phyloP scores from a whole-genome alignment of 2,888 invertebrate genomes.

The Drosophila yooni region DNA sequence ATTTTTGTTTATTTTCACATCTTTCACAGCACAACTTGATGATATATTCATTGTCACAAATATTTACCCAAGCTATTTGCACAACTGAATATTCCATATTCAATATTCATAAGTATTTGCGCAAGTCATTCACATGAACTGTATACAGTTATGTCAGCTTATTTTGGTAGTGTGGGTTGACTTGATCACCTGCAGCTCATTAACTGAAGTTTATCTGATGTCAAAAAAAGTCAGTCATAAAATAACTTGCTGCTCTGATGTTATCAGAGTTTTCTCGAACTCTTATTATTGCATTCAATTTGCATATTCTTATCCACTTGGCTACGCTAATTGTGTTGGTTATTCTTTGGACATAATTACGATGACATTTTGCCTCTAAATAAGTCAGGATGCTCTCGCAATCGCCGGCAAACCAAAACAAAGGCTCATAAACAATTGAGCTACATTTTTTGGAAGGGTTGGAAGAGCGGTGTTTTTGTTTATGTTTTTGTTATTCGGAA shows the following conservation, averaged over 20 bases:
- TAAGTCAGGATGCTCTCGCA: conserved; percentile 43
- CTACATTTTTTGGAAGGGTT: conserved; percentile 25
- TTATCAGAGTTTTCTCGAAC: conserved; percentile 23
- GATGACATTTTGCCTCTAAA: conserved; percentile 64
- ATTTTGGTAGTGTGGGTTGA: neutral
- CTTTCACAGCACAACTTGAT: neutral
- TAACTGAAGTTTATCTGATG: conserved; percentile 18
- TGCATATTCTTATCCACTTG: conserved; percentile 42
- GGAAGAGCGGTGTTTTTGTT: conserved; percentile 4
- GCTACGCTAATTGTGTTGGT: conserved; percentile 32
- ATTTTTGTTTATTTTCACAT: neutral
- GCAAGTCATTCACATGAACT: conserved; percentile 15
- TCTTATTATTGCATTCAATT: conserved; percentile 56
- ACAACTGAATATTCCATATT: neutral
- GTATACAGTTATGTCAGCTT: conserved; percentile 14
- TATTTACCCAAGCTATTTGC: conserved; percentile 2
- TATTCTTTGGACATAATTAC: conserved; percentile 59
- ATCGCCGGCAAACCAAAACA: conserved; percentile 38
- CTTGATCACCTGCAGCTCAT: conserved; percentile 10
- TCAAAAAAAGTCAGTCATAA: conserved; percentile 13
- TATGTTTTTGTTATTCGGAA: conserved; percentile 2
- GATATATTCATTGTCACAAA: neutral
- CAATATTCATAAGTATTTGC: conserved; percentile 2
- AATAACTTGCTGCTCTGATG: conserved; percentile 25
- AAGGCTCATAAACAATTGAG: conserved; percentile 61